A percentile compares a stretch with the other conserved stretches of the same genome.
These are phyloP conservation scores for Branchinecta lindahli DNA, from an alignment of 1,140 invertebrate species.

Conservation along the genomic window DNA sequence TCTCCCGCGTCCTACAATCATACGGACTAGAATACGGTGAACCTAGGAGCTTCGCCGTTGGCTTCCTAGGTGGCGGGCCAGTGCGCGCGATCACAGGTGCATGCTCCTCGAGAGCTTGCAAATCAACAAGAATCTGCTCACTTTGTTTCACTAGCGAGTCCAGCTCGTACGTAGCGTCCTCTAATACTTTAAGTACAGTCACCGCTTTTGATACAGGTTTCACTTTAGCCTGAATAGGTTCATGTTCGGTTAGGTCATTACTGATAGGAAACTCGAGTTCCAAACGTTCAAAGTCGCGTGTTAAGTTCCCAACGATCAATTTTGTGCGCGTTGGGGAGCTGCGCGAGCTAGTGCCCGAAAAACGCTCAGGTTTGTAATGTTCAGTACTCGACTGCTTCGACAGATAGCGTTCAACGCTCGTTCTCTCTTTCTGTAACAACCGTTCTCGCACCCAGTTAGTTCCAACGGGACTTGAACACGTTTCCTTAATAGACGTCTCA, in stretches of 20 bases:
- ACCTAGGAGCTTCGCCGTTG: background rate
- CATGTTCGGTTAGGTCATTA: background rate
- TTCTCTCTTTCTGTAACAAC: background rate
- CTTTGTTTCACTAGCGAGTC: background rate
- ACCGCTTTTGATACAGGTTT: background rate
- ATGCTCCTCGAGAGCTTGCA: background rate
- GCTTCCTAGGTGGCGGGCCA: background rate
- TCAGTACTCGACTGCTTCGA: background rate
- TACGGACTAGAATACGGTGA: background rate
- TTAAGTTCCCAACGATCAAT: background rate
- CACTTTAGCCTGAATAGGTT: background rate
- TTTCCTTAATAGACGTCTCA: constrained; percentile 3
- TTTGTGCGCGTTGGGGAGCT: background rate
- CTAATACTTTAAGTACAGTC: background rate
- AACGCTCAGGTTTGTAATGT: background rate
- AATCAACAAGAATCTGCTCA: constrained; percentile 2
- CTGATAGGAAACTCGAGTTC: background rate
- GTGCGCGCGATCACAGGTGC: background rate
- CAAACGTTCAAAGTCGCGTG: background rate
- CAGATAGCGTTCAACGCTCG: background rate
- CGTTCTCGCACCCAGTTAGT: background rate
- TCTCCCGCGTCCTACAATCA: background rate
- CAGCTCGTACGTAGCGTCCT: background rate
- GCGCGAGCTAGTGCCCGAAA: background rate
- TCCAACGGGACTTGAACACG: background rate